Conservation (phyloP, 1,140 invertebrate genomes). For the Drosophila grimshawi region DNA sequence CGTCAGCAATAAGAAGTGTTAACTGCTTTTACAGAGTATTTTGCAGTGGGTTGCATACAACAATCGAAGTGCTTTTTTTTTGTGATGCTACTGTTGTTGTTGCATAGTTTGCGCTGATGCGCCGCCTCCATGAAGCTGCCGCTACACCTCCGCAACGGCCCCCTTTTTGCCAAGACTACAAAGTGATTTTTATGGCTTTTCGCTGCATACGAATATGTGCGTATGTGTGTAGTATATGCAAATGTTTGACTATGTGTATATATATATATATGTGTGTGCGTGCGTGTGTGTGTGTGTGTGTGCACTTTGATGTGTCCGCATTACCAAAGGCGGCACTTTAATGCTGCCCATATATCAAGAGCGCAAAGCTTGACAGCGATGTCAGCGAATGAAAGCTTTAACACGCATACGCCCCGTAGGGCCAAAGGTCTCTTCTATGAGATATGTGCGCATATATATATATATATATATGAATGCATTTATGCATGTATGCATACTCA, state of each 20-base stretch:
- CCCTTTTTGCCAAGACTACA: conserved; percentile 47
- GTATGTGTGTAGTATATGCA: conserved; percentile 56
- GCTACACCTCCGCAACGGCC: neutral
- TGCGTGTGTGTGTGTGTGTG: conserved; percentile 47
- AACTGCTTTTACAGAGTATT: neutral
- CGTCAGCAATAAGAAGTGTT: neutral
- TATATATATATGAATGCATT: neutral
- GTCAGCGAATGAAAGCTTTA: conserved; percentile 58
- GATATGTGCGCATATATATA: neutral
- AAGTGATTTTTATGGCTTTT: conserved; percentile 81
- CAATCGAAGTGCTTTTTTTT: conserved; percentile 1
- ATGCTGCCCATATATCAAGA: conserved; percentile 72
- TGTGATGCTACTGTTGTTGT: conserved; percentile 40
- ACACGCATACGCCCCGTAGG: conserved; percentile 76
- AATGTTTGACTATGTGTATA: conserved; percentile 48
- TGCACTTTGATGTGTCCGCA: conserved; percentile 77
- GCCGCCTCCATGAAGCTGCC: conserved; percentile 59
- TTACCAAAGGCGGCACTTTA: conserved; percentile 75
- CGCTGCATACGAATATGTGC: conserved; percentile 20
- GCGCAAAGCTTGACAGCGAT: conserved; percentile 66
- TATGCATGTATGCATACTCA: conserved; percentile 1
- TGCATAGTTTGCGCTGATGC: conserved; percentile 77
- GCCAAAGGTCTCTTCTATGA: neutral
- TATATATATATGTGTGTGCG: conserved; percentile 18
- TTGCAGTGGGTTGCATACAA: neutral